Percentiles rank a stretch among this genome's conserved stretches.
phyloP scores from a whole-genome alignment of 2,113 vertebrate genomes.

The Columba janthina region DNA sequence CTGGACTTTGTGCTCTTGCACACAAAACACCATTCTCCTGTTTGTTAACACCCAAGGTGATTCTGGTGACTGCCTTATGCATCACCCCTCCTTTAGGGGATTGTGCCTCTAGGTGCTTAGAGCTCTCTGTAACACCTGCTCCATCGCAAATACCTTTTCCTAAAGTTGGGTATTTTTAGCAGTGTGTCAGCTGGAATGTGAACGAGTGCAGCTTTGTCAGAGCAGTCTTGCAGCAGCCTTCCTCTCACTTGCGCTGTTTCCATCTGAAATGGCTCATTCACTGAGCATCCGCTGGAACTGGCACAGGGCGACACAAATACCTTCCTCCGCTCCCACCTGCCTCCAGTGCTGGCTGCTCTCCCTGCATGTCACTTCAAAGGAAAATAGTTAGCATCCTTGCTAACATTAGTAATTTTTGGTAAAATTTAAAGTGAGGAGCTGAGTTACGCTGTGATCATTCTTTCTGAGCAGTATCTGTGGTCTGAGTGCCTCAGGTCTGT shows the following conservation, averaged over 20 bases:
- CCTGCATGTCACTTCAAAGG: neutral
- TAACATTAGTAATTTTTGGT: neutral
- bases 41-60: rapidly evolving
- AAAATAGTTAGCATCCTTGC: neutral
- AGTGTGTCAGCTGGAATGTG: neutral
- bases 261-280: neutral
- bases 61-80: neutral
- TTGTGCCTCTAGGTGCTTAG: neutral
- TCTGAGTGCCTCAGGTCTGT: neutral
- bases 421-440: neutral
- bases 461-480: neutral
- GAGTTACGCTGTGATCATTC: neutral
- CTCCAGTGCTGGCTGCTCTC: neutral
- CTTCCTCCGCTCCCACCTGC: neutral
- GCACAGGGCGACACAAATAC: neutral
- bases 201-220: neutral
- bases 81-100: neutral
- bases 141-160: neutral
- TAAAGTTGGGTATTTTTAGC: neutral
- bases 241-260: rapidly evolving
- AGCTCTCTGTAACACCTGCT: neutral
- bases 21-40: rapidly evolving
- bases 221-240: neutral
- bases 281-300: neutral
- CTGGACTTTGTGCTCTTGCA: neutral